Base-by-base conservation (phyloP, 2,797 vertebrate species). In the Poecilia wingei region DNA sequence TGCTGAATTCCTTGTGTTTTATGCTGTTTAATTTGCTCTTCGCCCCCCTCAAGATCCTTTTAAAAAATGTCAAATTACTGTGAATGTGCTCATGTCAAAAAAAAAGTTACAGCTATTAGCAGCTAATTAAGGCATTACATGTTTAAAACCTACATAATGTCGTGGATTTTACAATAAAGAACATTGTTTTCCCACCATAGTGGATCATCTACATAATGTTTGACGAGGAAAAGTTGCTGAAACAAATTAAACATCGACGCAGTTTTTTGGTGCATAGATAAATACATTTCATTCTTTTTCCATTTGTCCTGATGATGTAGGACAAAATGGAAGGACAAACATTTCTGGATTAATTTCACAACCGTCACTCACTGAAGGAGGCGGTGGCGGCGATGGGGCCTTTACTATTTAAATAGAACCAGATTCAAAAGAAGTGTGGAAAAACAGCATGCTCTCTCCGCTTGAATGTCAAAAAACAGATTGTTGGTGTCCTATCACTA, bases 381-480 rank as follows among this genome's bases (percentile, higher is more conserved):
- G 49, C 5, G 14, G 41, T 7, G 6, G 57, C 41, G 6, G 41
- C 6, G 12, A 28, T 6, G 13, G 5, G 9, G 28, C 14, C 86
- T 88, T 78, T 4, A 46, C 72, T 93, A 94, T 93, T 93, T 76
- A 85, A 87, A 91, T 84, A 82, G 77, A 90, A 92, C 83, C 88
- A 83, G 79, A 90, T 74, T 39, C 76, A 92, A 79, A 79, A 47
- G 75, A 84, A 57, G 59, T 88, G 69, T 86, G 91, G 92, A 89
- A 39, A 84, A 87, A 94, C 89, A 69, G 79, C 91, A 92, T 91
- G 88, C 92, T 92, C 82, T 79, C 72, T 80, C 57, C 55, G 74
- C 80, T 76, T 88, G 93, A 95, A 96, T 95, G 88, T 93, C 91
- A 94, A 86, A 95, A 92, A 94, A 94, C 92, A 94, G 89, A 82